These are phyloP conservation scores for Phataginus tetradactyla DNA, from an alignment of 2,797 vertebrate genomes.

Conservation along the genomic window DNA sequence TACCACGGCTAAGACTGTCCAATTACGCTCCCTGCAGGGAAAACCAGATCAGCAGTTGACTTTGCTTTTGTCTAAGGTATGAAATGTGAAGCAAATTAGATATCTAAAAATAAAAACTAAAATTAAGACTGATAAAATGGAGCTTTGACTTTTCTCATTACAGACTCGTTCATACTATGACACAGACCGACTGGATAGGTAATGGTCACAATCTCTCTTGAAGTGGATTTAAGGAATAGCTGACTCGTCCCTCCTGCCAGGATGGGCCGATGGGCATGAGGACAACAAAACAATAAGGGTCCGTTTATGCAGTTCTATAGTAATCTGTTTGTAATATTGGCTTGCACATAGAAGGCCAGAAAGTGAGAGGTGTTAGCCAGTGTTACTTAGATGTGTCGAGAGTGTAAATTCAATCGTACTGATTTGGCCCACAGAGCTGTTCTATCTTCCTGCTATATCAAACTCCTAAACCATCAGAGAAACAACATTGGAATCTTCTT, in stretches of 20 bases:
- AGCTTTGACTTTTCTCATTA: slow-evolving; percentile 79
- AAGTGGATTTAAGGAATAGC: slow-evolving; percentile 71
- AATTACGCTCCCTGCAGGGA: slow-evolving; percentile 84
- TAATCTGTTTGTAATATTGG: background rate
- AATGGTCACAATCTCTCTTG: slow-evolving; percentile 79
- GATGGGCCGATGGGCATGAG: slow-evolving; percentile 26
- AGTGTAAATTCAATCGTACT: background rate
- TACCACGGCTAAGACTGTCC: slow-evolving; percentile 76
- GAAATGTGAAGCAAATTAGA: slow-evolving; percentile 85
- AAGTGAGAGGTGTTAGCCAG: background rate
- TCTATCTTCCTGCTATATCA: background rate
- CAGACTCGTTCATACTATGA: slow-evolving; percentile 81
- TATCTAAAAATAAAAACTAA: slow-evolving; percentile 85
- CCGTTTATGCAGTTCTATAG: background rate
- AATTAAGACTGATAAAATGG: slow-evolving; percentile 82
- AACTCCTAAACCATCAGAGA: background rate
- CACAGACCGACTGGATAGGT: slow-evolving; percentile 77
- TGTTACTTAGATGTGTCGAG: background rate
- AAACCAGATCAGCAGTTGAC: slow-evolving; percentile 79
- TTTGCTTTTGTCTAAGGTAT: slow-evolving; percentile 82
- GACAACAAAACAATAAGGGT: background rate
- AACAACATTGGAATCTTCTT: background rate
- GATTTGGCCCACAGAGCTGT: background rate
- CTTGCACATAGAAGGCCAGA: slow-evolving; percentile 2
- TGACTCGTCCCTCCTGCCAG: background rate